A percentile compares a stretch with the other conserved stretches of the same genome.
These are phyloP conservation scores for Odocoileus hemionus DNA, from an alignment of 2,113 vertebrate species.

Conservation along the genomic window DNA sequence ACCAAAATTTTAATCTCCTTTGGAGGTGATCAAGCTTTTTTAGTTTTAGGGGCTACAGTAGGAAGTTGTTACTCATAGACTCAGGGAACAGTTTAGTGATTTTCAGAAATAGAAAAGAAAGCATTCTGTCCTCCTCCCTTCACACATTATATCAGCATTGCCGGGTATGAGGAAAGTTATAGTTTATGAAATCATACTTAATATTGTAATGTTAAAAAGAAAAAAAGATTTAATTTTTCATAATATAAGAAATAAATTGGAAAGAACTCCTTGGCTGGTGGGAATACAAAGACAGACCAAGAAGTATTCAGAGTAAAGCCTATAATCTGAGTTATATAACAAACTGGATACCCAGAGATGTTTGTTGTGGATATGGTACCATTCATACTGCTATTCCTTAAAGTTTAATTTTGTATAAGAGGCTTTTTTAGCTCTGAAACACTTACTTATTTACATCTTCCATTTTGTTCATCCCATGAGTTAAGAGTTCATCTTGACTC, in stretches of 20 bases:
- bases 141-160: neutral
- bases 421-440: constrained; percentile 15
- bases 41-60: neutral
- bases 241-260: neutral
- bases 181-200: constrained; percentile 4
- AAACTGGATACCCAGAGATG: neutral
- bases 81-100: neutral
- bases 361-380: neutral
- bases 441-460: constrained; percentile 32
- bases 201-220: neutral
- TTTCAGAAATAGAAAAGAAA: constrained; percentile 4
- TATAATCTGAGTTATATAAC: neutral
- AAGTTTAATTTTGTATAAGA: constrained; percentile 10
- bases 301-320: neutral
- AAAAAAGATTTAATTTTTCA: neutral
- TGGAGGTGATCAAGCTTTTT: neutral
- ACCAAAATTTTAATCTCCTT: neutral
- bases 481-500: constrained; percentile 27
- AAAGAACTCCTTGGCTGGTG: neutral
- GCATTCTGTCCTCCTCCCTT: neutral
- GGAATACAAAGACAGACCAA: neutral
- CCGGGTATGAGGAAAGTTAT: neutral
- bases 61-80: neutral
- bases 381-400: constrained; percentile 8
- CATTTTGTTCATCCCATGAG: constrained; percentile 23